A percentile compares a stretch with the other conserved stretches of the same genome.
These are phyloP conservation scores for Maniola hyperantus DNA, from an alignment of 2,888 invertebrate genomes.

Conservation along the genomic window DNA sequence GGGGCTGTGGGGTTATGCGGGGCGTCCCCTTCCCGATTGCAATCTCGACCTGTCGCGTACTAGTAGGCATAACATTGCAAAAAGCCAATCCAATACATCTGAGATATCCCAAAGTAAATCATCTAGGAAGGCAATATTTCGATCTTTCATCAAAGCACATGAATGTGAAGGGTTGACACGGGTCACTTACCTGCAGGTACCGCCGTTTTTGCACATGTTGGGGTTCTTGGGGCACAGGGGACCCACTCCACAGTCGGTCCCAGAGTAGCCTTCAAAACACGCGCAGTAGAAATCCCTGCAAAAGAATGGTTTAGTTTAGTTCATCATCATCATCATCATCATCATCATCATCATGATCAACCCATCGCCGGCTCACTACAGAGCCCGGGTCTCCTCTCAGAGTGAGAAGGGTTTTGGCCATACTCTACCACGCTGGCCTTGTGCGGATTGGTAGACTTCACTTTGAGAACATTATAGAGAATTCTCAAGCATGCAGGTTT, in stretches of 20 bases:
- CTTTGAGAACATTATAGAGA: no score
- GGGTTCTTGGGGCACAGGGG: conserved; percentile 86
- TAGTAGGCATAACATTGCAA: background rate
- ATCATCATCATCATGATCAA: no score
- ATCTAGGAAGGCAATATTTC: conserved; percentile 9
- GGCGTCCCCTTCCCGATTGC: no score
- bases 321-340: no score
- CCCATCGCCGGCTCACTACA: no score
- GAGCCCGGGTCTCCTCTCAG: no score
- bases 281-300: conserved; percentile 89
- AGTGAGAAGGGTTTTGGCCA: no score
- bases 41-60: no score
- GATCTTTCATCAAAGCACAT: conserved; percentile 14
- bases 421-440: no score
- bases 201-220: conserved; percentile 90
- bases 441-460: no score
- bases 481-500: no score
- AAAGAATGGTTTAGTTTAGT: conserved; percentile 18
- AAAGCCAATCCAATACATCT: background rate
- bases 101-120: conserved; percentile 1
- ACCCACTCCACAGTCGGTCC: conserved; percentile 90
- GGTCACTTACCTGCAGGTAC: conserved; percentile 89
- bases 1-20: no score
- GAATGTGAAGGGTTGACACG: conserved; percentile 30
- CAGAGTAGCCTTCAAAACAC: conserved; percentile 92